Evolutionary conservation across 2,797 vertebrate species (phyloP).

Genomic region (Pipistrellus pipistrellus): DNA sequence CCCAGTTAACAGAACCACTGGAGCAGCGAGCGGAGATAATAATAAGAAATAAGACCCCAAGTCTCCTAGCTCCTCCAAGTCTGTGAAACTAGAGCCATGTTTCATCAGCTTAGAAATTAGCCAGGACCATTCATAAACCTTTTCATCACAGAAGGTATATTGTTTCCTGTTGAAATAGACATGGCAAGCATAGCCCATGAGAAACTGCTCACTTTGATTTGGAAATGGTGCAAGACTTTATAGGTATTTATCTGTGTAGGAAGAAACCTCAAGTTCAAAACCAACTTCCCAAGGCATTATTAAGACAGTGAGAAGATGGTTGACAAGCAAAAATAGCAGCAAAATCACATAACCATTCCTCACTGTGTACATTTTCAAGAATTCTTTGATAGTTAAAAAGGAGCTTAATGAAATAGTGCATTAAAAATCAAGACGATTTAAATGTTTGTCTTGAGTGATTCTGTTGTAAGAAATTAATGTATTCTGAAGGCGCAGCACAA

Average conservation of each 20-base stretch:
- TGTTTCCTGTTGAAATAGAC: constrained; percentile 48
- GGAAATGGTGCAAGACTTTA: constrained; percentile 37
- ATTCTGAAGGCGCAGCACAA: background rate
- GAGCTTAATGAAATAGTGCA: constrained; percentile 2
- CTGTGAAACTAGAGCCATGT: constrained; percentile 55
- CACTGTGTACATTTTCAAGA: background rate
- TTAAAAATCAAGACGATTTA: background rate
- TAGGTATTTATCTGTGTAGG: background rate
- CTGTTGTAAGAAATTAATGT: background rate
- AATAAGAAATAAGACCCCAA: constrained; percentile 52
- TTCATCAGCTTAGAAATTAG: constrained; percentile 54
- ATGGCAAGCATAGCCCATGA: constrained; percentile 38
- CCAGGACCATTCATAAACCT: constrained; percentile 62
- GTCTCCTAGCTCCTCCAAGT: constrained; percentile 46
- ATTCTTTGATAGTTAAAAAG: constrained; percentile 19
- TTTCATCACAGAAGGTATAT: constrained; percentile 53
- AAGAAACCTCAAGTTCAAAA: constrained; percentile 45
- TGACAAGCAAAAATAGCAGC: background rate
- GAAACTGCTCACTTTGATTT: constrained; percentile 59
- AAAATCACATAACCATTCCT: background rate
- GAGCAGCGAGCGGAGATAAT: constrained; percentile 65
- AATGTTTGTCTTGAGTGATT: background rate
- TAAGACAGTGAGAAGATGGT: background rate
- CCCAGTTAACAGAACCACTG: constrained; percentile 10
- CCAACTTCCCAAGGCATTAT: background rate